These are phyloP conservation scores for Pelmatolapia mariae DNA, from an alignment of 2,113 vertebrate species.

Conservation along the genomic window DNA sequence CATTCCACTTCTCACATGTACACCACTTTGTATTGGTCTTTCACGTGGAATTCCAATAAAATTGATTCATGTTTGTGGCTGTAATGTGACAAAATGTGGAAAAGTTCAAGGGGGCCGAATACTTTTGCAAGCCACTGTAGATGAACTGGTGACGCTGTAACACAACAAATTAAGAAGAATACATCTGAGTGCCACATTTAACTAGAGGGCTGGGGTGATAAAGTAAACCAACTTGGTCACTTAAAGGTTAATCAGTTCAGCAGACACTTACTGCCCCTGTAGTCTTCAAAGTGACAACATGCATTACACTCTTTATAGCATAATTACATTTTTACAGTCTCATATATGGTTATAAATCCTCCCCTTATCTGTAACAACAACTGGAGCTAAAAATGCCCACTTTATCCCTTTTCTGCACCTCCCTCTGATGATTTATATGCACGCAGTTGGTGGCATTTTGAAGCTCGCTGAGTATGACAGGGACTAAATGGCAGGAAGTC, in stretches of 20 bases:
- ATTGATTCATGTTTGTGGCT: background rate
- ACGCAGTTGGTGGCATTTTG: constrained; percentile 58
- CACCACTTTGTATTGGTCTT: background rate
- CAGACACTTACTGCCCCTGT: background rate
- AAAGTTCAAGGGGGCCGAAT: background rate
- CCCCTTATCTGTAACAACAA: background rate
- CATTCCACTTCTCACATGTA: accelerated
- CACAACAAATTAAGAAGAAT: background rate
- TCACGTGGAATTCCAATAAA: accelerated
- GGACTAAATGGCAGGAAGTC: constrained; percentile 47
- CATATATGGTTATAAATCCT: background rate
- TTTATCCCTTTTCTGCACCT: background rate
- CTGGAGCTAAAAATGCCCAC: background rate
- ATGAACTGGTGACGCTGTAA: background rate
- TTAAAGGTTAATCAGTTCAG: background rate
- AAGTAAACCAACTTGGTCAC: background rate
- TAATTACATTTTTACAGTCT: background rate
- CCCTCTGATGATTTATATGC: constrained; percentile 53
- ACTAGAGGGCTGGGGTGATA: background rate
- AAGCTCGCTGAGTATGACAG: constrained; percentile 38
- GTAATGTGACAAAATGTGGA: background rate
- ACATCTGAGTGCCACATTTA: background rate
- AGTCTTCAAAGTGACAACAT: background rate
- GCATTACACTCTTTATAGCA: background rate
- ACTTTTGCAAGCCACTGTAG: background rate